A percentile compares a stretch with the other conserved stretches of the same genome.
Evolutionary conservation across 2,888 invertebrate species (phyloP).

Genomic region (Phytoseiulus persimilis): DNA sequence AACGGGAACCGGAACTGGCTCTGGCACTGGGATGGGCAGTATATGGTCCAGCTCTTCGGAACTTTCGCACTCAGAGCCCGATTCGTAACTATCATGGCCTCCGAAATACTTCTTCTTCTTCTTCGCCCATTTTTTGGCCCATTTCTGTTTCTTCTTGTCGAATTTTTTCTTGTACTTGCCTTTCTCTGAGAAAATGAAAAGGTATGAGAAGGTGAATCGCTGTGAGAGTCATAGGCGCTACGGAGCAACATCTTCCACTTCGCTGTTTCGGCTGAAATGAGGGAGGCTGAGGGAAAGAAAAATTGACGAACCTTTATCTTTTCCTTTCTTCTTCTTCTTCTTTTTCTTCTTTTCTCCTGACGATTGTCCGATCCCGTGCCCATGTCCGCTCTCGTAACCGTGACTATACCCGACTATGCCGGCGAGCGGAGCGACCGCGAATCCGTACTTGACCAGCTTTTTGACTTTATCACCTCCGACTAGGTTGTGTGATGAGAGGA

Average conservation of each 20-base stretch:
- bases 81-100: background rate
- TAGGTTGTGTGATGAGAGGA: background rate
- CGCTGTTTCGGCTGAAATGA: no score
- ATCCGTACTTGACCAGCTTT: constrained; percentile 12
- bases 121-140: constrained; percentile 33
- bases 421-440: constrained; percentile 14
- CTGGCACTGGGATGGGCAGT: constrained; percentile 12
- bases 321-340: constrained; percentile 29
- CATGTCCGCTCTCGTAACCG: constrained; percentile 6
- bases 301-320: background rate
- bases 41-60: background rate
- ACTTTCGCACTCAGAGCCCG: constrained; percentile 25
- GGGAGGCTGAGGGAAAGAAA: no score
- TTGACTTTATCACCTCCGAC: constrained; percentile 14
- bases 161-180: background rate
- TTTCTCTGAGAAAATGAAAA: background rate
- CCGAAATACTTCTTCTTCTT: constrained; percentile 16
- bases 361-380: background rate
- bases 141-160: constrained; percentile 20
- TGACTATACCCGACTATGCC: constrained; percentile 9
- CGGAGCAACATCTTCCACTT: no score
- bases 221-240: no score
- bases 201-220: no score
- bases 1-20: constrained; percentile 19
- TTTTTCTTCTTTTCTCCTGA: background rate